Evolutionary conservation across 2,888 invertebrate species (phyloP).

Genomic region (Sminthurides aquaticus): DNA sequence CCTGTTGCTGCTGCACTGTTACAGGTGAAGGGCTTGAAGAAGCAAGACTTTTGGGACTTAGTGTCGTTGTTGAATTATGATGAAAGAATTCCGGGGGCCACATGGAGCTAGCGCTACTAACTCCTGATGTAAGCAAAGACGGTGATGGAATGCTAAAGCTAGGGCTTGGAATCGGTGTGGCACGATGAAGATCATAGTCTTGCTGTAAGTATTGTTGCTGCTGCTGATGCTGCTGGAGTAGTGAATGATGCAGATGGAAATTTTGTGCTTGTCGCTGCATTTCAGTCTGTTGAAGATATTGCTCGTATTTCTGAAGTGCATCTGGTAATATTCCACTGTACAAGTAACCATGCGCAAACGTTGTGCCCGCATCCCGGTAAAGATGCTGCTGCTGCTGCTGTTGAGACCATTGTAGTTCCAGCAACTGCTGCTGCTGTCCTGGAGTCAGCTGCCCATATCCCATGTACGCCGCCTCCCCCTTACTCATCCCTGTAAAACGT

Average conservation of each 20-base stretch:
- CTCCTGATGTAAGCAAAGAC: constrained; percentile 23
- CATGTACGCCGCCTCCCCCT: not conserved
- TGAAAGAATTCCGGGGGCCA: constrained; percentile 35
- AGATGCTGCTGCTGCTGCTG: constrained; percentile 30
- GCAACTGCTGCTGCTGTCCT: constrained; percentile 28
- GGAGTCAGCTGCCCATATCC: not conserved
- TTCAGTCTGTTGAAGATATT: constrained; percentile 28
- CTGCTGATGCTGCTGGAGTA: constrained; percentile 25
- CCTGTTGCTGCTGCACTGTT: constrained; percentile 26
- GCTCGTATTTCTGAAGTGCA: constrained; percentile 26
- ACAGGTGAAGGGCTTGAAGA: constrained; percentile 43
- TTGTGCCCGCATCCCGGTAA: not conserved
- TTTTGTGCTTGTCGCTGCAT: constrained; percentile 26
- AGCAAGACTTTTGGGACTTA: constrained; percentile 40
- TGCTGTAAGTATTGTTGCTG: constrained; percentile 21
- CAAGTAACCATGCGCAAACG: not conserved
- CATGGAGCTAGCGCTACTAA: not conserved
- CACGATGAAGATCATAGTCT: constrained; percentile 17
- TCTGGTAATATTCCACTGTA: constrained; percentile 18
- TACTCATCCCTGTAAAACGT: not conserved
- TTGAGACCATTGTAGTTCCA: constrained; percentile 32
- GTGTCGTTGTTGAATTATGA: constrained; percentile 34
- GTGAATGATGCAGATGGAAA: constrained; percentile 24
- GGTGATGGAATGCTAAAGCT: constrained; percentile 33
- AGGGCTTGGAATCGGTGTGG: constrained; percentile 25